Conservation (phyloP, 37 sponge, comb jelly and placozoan species). For the Theonella swinhoei region DNA sequence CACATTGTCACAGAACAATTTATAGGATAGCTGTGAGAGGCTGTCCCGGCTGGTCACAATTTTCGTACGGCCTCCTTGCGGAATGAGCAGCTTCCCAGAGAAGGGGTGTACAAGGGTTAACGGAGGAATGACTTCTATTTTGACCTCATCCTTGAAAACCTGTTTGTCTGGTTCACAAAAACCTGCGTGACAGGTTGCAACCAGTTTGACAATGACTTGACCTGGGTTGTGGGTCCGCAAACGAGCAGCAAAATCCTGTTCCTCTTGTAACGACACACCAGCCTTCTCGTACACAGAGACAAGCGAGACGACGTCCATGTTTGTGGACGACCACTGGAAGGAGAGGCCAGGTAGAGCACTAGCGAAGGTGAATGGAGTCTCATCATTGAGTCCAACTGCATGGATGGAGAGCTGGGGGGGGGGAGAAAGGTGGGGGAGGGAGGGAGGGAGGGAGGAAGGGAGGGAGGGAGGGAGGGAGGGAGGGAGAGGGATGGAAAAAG, state of each 20-base stretch:
- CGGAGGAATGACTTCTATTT: conserved; percentile 55
- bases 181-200: conserved; percentile 51
- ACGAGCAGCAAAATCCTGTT: conserved; percentile 67
- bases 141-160: conserved; percentile 61
- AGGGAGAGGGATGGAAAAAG: too few species aligned
- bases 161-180: conserved; percentile 60
- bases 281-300: conserved; percentile 77
- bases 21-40: conserved; percentile 45
- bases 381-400: conserved; percentile 68
- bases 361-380: conserved; percentile 84
- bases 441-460: too few species aligned
- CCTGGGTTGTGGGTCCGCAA: conserved; percentile 70
- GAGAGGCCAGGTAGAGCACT: conserved; percentile 44
- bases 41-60: conserved; percentile 82
- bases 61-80: conserved; percentile 60
- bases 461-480: background rate
- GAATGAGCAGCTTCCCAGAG: conserved; percentile 68
- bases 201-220: conserved; percentile 34
- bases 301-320: conserved; percentile 79
- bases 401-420: conserved; percentile 64
- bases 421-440: too few species aligned
- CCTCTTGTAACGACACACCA: conserved; percentile 70
- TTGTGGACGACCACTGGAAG: conserved; percentile 83
- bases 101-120: conserved; percentile 59
- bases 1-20: conserved; percentile 23